Conservation (phyloP, 2,888 invertebrate species). For the Troides aeacus region DNA sequence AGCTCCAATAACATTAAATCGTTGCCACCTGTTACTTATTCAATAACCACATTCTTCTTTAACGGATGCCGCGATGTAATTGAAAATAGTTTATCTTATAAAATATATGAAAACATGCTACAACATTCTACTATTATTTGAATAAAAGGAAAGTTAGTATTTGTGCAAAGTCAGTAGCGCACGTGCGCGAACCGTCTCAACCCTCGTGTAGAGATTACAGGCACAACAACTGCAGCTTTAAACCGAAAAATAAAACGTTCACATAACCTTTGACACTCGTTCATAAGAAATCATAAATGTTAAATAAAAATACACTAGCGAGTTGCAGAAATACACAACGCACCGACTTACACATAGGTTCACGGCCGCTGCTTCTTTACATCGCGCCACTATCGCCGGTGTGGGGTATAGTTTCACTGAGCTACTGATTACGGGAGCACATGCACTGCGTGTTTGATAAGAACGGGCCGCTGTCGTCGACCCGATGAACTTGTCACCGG, state of each 20-base stretch:
- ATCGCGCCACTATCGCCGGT: conserved; percentile 84
- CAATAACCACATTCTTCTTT: conserved; percentile 31
- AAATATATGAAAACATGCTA: neutral
- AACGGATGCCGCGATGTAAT: neutral
- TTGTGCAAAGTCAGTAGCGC: conserved; percentile 55
- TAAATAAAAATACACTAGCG: conserved; percentile 27
- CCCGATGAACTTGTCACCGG: conserved; percentile 37
- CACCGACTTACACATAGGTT: conserved; percentile 77
- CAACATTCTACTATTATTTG: neutral
- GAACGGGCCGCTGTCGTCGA: conserved; percentile 32
- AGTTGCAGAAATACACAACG: conserved; percentile 52
- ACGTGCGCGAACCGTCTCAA: conserved; percentile 65
- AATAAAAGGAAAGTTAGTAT: conserved; percentile 34
- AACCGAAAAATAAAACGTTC: conserved; percentile 42
- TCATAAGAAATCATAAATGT: conserved; percentile 10
- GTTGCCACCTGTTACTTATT: conserved; percentile 69
- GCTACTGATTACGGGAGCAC: conserved; percentile 76
- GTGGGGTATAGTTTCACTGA: conserved; percentile 82
- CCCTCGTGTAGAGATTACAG: conserved; percentile 59
- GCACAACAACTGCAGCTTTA: conserved; percentile 58
- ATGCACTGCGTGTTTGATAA: conserved; percentile 75
- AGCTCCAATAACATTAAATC: conserved; percentile 43
- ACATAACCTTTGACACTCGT: neutral
- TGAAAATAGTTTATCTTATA: neutral
- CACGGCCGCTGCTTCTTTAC: conserved; percentile 73